Evolutionary conservation across 1,140 invertebrate species (phyloP), one percentile per base, ranked within the genome.

Genomic region (Neodiprion lecontei): DNA sequence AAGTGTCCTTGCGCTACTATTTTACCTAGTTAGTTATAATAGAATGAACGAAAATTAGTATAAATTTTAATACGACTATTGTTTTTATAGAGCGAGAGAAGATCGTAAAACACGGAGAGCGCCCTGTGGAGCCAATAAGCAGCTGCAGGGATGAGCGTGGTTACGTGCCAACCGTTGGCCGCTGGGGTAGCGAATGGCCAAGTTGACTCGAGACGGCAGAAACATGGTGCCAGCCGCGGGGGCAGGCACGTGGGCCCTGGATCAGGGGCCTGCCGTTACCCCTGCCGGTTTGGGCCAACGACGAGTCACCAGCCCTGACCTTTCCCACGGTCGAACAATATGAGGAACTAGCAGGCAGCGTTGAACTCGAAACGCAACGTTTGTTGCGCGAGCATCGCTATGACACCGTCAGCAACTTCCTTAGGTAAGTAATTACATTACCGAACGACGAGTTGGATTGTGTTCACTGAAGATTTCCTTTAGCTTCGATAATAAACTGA

Each of bases 141-240:
- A 89, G 88, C 89, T 90, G 84, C 89, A 89, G 89, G 88, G 89
- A 89, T 87, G 91, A 92, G 87, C 88, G 89, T 89, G 89, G 91
- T 77, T 92, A 91, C 81, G 90, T 93, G 88, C 94, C 94, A 88
- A 91, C 92, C 80, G 94, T 95, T 83, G 94, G 94, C 83, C 93
- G 94, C 77, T 96, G 94, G 95, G 95, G 94, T 87, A 92, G 91
- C 87, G 95, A 96, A 88, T 96, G 95, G 95, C 95, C 95, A 89
- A 96, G 95, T 96, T 96, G 95, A 96, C 95, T 96, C 95, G 93
- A 88, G 88, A 86, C 90, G 90, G 89, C 88, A 89, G 88, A 87
- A 75, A 83, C 85, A 81, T 86, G 84, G 83, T 87, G 90, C 86
- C 90, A 88, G 85, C 86, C 89, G 85, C 86, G 88, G 87, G 85